Conservation (phyloP, 1,140 invertebrate species). For the Cotesia chilonis region DNA sequence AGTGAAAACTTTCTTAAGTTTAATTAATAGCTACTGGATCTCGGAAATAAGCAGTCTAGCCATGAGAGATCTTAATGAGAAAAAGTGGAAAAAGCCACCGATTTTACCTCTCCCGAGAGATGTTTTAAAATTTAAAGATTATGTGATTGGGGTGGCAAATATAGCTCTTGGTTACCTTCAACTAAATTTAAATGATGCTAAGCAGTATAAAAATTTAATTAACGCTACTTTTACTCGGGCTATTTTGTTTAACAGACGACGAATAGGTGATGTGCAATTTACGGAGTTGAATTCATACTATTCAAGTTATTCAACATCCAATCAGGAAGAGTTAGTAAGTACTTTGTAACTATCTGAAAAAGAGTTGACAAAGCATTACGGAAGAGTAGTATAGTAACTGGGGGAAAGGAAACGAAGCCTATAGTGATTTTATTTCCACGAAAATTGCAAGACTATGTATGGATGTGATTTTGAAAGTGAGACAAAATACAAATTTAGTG, state of each 20-base stretch:
- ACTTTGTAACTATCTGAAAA: not conserved
- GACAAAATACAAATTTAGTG: slow-evolving; percentile 2
- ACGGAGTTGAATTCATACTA: slow-evolving; percentile 28
- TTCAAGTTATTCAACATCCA: not conserved
- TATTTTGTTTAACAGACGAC: slow-evolving; percentile 8
- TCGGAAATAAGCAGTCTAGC: slow-evolving; percentile 20
- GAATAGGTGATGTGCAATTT: slow-evolving; percentile 26
- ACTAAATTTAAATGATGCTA: not conserved
- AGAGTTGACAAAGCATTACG: not conserved
- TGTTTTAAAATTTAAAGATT: slow-evolving; percentile 1
- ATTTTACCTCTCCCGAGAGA: slow-evolving; percentile 7
- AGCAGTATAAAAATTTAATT: slow-evolving; percentile 4
- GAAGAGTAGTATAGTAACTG: slow-evolving; percentile 17
- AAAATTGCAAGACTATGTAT: slow-evolving; percentile 3
- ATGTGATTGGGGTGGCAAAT: not conserved
- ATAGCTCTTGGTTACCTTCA: not conserved
- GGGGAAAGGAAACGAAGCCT: not conserved
- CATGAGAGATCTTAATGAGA: slow-evolving; percentile 8
- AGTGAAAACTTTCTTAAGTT: not conserved
- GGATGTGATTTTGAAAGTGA: not conserved
- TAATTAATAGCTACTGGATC: not conserved
- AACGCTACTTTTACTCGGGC: slow-evolving; percentile 2
- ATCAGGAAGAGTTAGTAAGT: not conserved
- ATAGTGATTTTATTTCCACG: slow-evolving; percentile 16
- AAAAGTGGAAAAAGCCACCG: slow-evolving; percentile 10